Conservation (phyloP, 2,797 vertebrate species). For the Chromis chromis region DNA sequence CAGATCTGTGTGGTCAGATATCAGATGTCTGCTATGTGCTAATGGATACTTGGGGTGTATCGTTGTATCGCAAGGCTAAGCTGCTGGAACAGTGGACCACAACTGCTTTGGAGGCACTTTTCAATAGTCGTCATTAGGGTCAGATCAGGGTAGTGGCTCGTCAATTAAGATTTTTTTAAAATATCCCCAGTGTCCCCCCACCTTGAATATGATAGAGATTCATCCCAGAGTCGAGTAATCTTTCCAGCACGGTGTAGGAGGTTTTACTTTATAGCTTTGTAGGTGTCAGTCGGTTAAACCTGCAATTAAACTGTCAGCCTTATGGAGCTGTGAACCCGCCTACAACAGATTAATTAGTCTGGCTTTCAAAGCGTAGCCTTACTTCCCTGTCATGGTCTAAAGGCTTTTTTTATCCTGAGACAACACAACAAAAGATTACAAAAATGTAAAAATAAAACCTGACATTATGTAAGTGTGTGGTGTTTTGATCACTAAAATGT, state of each 20-base stretch:
- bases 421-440: not conserved
- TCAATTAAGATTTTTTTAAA: slow-evolving; percentile 12
- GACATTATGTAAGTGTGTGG: not conserved
- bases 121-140: slow-evolving; percentile 7
- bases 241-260: slow-evolving; percentile 26
- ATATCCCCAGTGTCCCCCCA: not conserved
- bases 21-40: slow-evolving; percentile 74
- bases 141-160: not conserved
- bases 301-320: slow-evolving; percentile 46
- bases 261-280: slow-evolving; percentile 27
- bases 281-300: slow-evolving; percentile 46
- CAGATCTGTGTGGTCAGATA: slow-evolving; percentile 74
- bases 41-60: slow-evolving; percentile 69
- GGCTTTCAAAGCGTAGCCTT: slow-evolving; percentile 3
- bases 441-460: not conserved
- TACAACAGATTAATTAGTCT: slow-evolving; percentile 30
- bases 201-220: slow-evolving; percentile 5
- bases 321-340: slow-evolving; percentile 5
- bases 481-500: not conserved
- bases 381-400: not conserved
- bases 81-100: slow-evolving; percentile 21
- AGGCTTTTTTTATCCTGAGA: not conserved
- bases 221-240: not conserved
- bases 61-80: slow-evolving; percentile 15
- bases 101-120: slow-evolving; percentile 13